These are phyloP conservation scores for Arvicola amphibius DNA, from an alignment of 2,797 vertebrate species.

Conservation along the genomic window DNA sequence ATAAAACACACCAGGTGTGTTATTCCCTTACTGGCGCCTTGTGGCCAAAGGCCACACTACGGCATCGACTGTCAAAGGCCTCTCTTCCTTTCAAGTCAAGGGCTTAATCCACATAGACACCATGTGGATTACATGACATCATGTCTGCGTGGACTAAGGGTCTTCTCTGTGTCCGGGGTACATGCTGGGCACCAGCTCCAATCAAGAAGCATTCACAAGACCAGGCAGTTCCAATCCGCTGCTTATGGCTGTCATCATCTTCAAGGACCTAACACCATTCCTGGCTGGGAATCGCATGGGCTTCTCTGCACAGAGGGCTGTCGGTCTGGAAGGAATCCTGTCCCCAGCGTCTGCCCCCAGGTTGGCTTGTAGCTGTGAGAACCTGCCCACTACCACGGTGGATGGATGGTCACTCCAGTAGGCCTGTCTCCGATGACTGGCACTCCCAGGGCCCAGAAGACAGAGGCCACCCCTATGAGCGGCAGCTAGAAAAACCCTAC, in stretches of 20 bases:
- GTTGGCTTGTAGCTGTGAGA: neutral
- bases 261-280: neutral
- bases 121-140: neutral
- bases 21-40: neutral
- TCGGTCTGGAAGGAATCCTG: neutral
- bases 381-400: neutral
- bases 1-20: neutral
- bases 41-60: neutral
- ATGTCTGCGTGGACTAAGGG: rapidly evolving
- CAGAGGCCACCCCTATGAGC: neutral
- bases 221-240: no score
- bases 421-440: neutral
- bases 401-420: rapidly evolving
- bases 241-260: neutral
- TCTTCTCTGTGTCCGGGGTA: neutral
- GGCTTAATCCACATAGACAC: neutral
- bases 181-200: rapidly evolving
- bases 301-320: neutral
- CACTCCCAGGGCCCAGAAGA: rapidly evolving
- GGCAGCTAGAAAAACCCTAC: neutral
- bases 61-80: no score
- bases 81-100: neutral
- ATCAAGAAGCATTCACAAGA: neutral
- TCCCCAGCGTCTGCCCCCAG: neutral
- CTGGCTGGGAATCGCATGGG: neutral